Conservation (phyloP, 2,113 vertebrate species). For the Orycteropus afer region DNA sequence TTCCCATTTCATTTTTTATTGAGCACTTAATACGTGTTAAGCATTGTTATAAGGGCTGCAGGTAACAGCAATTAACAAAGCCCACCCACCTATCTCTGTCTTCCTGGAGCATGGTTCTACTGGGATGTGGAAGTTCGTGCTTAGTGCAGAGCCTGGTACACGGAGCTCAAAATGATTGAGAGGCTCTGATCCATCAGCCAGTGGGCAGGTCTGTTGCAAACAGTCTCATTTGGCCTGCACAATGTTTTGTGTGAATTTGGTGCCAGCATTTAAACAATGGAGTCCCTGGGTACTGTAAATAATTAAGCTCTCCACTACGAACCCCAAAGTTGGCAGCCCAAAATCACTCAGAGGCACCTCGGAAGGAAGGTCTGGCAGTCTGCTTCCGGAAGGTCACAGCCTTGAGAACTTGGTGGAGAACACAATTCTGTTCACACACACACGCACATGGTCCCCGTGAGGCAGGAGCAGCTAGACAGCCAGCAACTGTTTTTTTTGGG, state of each 20-base stretch:
- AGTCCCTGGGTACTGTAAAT: background rate
- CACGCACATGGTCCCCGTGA: background rate
- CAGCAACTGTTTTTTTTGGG: background rate
- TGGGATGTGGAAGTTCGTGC: conserved; percentile 15
- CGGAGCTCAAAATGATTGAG: background rate
- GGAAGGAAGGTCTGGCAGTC: background rate
- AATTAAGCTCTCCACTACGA: background rate
- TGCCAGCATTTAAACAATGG: background rate
- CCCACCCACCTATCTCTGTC: background rate
- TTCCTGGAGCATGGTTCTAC: background rate
- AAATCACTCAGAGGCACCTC: background rate
- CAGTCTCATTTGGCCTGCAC: background rate
- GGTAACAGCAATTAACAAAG: background rate
- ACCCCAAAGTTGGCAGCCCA: background rate
- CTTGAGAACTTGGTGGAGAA: background rate
- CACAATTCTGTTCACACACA: background rate
- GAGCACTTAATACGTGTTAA: background rate
- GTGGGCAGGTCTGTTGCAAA: background rate
- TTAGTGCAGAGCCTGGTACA: background rate
- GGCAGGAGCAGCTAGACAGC: background rate
- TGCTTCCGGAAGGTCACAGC: background rate
- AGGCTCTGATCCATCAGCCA: background rate
- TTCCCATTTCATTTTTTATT: background rate
- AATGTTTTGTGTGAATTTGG: background rate
- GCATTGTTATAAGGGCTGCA: conserved; percentile 8